Evolutionary conservation across 2,113 vertebrate species (phyloP), one percentile per base, ranked within the genome.

Genomic region (Suricata suricatta): DNA sequence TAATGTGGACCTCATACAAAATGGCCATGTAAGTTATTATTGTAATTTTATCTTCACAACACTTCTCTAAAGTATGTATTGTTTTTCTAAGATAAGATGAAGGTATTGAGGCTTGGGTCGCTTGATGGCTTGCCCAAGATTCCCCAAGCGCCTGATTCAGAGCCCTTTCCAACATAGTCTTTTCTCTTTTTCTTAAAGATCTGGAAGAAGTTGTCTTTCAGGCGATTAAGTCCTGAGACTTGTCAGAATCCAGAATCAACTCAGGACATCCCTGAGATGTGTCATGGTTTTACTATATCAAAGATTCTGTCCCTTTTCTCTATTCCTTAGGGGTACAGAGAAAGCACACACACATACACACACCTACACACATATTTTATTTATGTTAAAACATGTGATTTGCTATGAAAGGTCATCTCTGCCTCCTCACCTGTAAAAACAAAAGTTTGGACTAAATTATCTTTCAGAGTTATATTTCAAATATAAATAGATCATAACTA

Each of bases 381-480:
- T 68, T 17, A 84, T 80, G 10, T 14, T 68, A 92, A 92, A 63
- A 76, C 27, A 88, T 5, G 25, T 72, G 38, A 92, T 57, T 86
- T 44, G 14, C 35, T 74, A 16, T 85, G 16, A 33, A 77, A 91
- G 35, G n/a, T 85, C 7, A 68, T 71, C 7, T 69, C 17, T 97
- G 15, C 19, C 3, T 71, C 21, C 16, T 86, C 14, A 57, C 64
- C n/a, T 83, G 6, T 38, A 92, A 95, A 95, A 89, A 95, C 35
- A 19, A 93, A 85, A 85, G 9, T 4, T 50, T 93, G 35, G 41
- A 92, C 15, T 47, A 82, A 23, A 86, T 80, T 41, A 80, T 81
- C n/a, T 90, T 29, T 96, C 47, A 95, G 57, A 80, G 50, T 74
- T 81, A 71, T 15, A 63, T 83, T 94, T 94, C 92, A 82, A 64